Evolutionary conservation across 2,888 invertebrate species (phyloP).

Genomic region (Noctua janthe): DNA sequence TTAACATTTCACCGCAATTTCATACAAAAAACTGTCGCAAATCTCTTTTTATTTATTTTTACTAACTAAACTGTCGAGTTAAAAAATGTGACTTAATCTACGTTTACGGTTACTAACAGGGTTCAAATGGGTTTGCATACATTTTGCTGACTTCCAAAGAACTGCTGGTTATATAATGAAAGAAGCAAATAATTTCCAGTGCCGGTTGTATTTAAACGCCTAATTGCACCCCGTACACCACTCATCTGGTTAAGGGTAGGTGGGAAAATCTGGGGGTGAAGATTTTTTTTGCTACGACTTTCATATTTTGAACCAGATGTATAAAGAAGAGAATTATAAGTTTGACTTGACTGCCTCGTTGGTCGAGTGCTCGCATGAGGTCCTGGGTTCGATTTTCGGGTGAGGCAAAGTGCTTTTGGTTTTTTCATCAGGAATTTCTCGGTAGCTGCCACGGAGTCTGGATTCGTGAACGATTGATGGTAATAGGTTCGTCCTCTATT

Average conservation of each 20-base stretch:
- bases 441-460: too few species aligned
- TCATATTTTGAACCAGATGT: not conserved
- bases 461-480: too few species aligned
- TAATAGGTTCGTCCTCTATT: too few species aligned
- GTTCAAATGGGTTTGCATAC: slow-evolving; percentile 53
- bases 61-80: slow-evolving; percentile 25
- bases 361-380: too few species aligned
- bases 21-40: slow-evolving; percentile 1
- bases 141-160: slow-evolving; percentile 49
- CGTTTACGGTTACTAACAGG: slow-evolving; percentile 31
- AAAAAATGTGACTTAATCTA: slow-evolving; percentile 46
- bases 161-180: slow-evolving; percentile 60
- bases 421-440: too few species aligned
- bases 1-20: not conserved
- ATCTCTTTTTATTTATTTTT: slow-evolving; percentile 4
- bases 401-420: too few species aligned
- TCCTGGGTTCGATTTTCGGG: too few species aligned
- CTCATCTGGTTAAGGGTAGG: slow-evolving; percentile 69
- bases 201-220: slow-evolving; percentile 73
- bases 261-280: not conserved
- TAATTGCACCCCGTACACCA: slow-evolving; percentile 72
- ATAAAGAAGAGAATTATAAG: not conserved
- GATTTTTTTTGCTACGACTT: not conserved
- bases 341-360: too few species aligned
- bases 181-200: slow-evolving; percentile 68